Conservation (phyloP, 2,113 vertebrate species). For the Bos indicus region DNA sequence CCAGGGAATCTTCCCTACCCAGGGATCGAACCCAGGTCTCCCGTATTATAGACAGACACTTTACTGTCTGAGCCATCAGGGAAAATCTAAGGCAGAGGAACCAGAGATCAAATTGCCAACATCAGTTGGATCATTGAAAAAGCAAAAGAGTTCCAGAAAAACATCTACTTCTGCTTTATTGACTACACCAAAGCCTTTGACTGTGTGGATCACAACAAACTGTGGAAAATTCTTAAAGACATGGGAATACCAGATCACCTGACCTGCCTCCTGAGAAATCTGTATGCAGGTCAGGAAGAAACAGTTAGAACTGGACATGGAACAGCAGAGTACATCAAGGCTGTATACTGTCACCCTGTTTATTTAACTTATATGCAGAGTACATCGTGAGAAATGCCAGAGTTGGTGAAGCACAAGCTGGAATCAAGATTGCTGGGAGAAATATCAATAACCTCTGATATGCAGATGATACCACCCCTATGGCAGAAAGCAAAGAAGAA, state of each 20-base stretch:
- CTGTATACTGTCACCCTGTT: neutral
- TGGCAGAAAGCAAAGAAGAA: neutral
- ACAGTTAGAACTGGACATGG: neutral
- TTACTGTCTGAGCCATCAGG: too few species aligned
- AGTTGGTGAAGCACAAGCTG: neutral
- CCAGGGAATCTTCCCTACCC: too few species aligned
- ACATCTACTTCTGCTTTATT: neutral
- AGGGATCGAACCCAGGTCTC: too few species aligned
- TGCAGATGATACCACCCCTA: neutral
- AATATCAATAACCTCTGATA: neutral
- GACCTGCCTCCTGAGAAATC: neutral
- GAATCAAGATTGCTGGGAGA: rapidly evolving
- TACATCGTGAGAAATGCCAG: rapidly evolving
- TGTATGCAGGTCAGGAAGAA: neutral
- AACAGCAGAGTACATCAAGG: neutral
- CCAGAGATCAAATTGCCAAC: neutral
- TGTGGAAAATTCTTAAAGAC: neutral
- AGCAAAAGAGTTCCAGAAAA: neutral
- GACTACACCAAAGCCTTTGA: neutral
- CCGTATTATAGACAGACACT: rapidly evolving
- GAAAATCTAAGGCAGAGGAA: neutral
- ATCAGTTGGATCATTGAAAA: neutral
- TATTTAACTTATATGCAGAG: neutral
- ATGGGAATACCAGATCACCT: neutral
- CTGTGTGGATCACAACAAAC: neutral